phyloP scores from a whole-genome alignment of 2,797 vertebrate species.

The Anguilla pacifica region DNA sequence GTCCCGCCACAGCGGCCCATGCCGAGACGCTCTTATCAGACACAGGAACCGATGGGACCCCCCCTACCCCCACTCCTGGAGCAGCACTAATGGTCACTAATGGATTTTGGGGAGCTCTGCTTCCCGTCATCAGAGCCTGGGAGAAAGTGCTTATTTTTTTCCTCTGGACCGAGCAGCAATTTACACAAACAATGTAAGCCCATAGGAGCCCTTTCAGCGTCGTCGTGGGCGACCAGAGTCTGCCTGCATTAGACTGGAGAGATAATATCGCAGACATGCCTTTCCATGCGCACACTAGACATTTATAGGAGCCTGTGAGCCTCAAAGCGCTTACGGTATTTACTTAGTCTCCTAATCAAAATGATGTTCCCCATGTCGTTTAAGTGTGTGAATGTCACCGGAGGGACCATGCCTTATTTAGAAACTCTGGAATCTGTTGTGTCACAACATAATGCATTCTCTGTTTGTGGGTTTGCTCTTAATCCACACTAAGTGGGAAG shows the following conservation, averaged over 20 bases:
- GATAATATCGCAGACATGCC: neutral
- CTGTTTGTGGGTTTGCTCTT: neutral
- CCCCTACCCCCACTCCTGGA: neutral
- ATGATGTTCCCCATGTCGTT: neutral
- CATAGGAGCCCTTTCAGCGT: neutral
- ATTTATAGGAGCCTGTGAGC: neutral
- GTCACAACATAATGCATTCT: neutral
- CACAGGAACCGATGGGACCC: neutral
- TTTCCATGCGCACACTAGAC: neutral
- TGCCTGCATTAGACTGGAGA: neutral
- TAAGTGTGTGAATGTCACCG: neutral
- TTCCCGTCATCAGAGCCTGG: conserved; percentile 12
- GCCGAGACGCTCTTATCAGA: conserved; percentile 16
- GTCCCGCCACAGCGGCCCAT: neutral
- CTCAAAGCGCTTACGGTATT: neutral
- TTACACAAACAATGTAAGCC: conserved; percentile 19
- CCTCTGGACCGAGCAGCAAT: conserved; percentile 7
- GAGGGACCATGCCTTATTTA: neutral
- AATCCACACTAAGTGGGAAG: neutral
- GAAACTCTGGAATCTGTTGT: neutral
- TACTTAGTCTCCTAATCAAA: neutral
- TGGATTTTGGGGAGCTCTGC: conserved; percentile 21
- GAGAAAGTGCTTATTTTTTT: conserved; percentile 10
- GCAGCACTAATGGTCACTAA: conserved; percentile 19
- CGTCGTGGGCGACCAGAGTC: neutral